phyloP scores from a whole-genome alignment of 2,888 invertebrate species.

The Epistrophe grossulariae region DNA sequence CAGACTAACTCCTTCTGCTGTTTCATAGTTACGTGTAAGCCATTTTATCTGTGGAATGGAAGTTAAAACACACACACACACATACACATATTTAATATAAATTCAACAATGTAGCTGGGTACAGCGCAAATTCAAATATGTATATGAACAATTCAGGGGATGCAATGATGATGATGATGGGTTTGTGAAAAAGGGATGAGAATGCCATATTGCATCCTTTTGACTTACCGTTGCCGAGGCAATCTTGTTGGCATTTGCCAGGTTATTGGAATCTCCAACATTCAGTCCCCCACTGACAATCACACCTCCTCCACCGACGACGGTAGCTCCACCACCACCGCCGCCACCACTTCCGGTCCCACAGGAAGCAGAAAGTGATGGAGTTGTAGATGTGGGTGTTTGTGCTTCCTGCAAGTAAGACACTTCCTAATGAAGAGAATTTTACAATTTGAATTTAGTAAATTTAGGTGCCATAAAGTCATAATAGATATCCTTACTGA shows the following conservation, averaged over 20 bases:
- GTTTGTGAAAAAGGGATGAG: neutral
- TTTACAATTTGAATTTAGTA: slow-evolving; percentile 27
- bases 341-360: slow-evolving; percentile 84
- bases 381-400: slow-evolving; percentile 85
- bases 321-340: slow-evolving; percentile 60
- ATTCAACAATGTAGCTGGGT: neutral
- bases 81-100: neutral
- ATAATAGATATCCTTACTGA: slow-evolving; percentile 85
- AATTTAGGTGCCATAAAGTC: neutral
- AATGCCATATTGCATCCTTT: slow-evolving; percentile 46
- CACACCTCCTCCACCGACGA: slow-evolving; percentile 79
- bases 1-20: slow-evolving; percentile 95
- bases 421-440: slow-evolving; percentile 80
- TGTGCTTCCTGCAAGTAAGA: slow-evolving; percentile 83
- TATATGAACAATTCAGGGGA: slow-evolving; percentile 18
- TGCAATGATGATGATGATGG: slow-evolving; percentile 1
- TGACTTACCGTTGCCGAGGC: slow-evolving; percentile 94
- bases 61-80: slow-evolving; percentile 40
- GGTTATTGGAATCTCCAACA: slow-evolving; percentile 79
- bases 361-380: slow-evolving; percentile 84
- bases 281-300: slow-evolving; percentile 78
- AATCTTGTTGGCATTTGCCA: slow-evolving; percentile 87
- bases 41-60: slow-evolving; percentile 90
- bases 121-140: slow-evolving; percentile 16
- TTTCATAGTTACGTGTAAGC: slow-evolving; percentile 99